These are phyloP conservation scores for Chascanopsetta lugubris DNA, from an alignment of 2,113 vertebrate species.

Conservation along the genomic window DNA sequence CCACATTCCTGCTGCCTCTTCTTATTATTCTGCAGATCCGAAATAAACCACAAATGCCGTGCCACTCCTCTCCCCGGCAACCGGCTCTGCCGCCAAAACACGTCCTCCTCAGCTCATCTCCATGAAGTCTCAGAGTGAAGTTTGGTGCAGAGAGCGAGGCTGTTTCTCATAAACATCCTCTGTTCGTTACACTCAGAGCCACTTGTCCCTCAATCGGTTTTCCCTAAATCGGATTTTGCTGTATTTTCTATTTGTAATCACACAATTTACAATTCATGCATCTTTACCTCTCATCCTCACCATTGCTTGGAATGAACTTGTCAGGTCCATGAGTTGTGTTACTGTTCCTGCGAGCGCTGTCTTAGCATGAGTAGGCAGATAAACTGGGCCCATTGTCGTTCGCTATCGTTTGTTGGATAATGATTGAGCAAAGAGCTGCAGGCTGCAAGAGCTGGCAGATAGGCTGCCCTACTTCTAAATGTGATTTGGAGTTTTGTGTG, in stretches of 20 bases:
- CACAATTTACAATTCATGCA: not conserved
- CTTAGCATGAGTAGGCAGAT: constrained; percentile 50
- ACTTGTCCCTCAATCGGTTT: not conserved
- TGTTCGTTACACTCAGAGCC: not conserved
- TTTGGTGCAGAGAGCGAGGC: not conserved
- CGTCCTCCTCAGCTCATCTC: constrained; percentile 6
- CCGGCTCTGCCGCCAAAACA: constrained; percentile 17
- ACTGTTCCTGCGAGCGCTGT: constrained; percentile 16
- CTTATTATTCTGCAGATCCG: not conserved
- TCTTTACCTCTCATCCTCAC: constrained; percentile 5
- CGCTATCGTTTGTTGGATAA: constrained; percentile 56
- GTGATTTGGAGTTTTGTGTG: constrained; percentile 41
- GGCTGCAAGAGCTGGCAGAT: constrained; percentile 63
- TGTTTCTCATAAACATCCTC: not conserved
- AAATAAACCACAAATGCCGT: constrained; percentile 40
- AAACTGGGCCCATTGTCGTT: constrained; percentile 45
- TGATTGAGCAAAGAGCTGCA: constrained; percentile 66
- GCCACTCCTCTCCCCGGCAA: constrained; percentile 36
- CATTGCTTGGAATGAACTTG: constrained; percentile 25
- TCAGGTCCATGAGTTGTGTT: constrained; percentile 19
- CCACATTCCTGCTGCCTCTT: too few species aligned
- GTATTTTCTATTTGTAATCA: not conserved
- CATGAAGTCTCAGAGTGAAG: constrained; percentile 17
- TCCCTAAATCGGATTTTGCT: not conserved
- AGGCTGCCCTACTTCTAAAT: constrained; percentile 68